Base-by-base conservation (phyloP, 2,113 vertebrate species). In the Lanius ludovicianus region DNA sequence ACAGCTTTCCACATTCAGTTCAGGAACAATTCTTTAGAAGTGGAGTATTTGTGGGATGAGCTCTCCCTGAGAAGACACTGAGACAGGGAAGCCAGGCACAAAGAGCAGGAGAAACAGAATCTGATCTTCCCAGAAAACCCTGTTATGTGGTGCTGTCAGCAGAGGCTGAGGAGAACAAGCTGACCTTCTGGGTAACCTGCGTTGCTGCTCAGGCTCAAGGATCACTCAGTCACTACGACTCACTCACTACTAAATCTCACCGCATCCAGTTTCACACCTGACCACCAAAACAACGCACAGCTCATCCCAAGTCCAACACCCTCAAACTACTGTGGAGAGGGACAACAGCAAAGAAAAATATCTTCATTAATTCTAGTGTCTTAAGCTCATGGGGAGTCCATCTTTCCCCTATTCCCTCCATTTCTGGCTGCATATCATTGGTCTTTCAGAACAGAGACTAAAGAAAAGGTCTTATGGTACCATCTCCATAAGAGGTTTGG, bases 111-210 rank as follows among this genome's bases (percentile, higher is more conserved):
- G 47, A 87, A 94, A 60, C 12, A 84, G 37, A 77, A 57, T 21
- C 27, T 52, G 50, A 49, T 56, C n/a, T 80, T 79, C 47, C 44
- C 67, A 91, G 77, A 95, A 96, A 87, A 84, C 15, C n/a, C 57
- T 56, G 18, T 33, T 55, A 41, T 4, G 5, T 0, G 0, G 18
- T 35, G 35, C 33, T 76, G 46, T 69, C 30, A 63, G 46, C 70
- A 70, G 44, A 73, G 24, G 30, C 44, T 81, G 49, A 55, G 47
- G 74, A 69, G 27, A 50, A 67, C 52, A 19, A 77, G n/a, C 13
- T 78, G 93, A 86, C 22, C 57, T 71, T 70, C 47, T 39, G 49
- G 24, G 13, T 42, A 79, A 52, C 21, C 69, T 24, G 17, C 3
- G 1, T 39, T 22, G 28, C 19, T 7, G 33, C 31, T 41, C 17